Evolutionary conservation across 2,113 vertebrate species (phyloP).

Genomic region (Sinocyclocheilus grahami): DNA sequence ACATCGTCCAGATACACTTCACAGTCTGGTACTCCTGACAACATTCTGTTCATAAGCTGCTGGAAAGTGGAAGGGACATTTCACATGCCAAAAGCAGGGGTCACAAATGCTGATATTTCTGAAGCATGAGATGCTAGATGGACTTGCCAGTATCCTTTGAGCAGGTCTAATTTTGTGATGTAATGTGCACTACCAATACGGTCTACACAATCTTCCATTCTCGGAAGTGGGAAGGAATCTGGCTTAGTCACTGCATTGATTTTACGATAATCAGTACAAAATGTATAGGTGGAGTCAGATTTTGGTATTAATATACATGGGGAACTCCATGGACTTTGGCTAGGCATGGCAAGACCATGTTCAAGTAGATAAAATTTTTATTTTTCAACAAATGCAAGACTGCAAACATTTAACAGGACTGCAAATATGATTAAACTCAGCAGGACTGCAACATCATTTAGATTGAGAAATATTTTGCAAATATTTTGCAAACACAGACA

Average conservation of each 20-base stretch:
- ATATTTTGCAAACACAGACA: too few species aligned
- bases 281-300: background rate
- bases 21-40: background rate
- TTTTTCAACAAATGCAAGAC: too few species aligned
- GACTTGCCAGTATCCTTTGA: background rate
- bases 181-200: background rate
- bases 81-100: background rate
- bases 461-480: too few species aligned
- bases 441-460: too few species aligned
- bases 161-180: background rate
- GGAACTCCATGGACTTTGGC: background rate
- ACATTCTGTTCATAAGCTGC: background rate
- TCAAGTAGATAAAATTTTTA: background rate
- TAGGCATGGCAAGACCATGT: background rate
- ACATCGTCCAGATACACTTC: background rate
- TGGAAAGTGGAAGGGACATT: background rate
- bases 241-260: background rate
- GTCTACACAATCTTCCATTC: slow-evolving; percentile 4
- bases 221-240: background rate
- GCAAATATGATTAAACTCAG: too few species aligned
- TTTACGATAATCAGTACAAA: background rate
- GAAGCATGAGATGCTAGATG: background rate
- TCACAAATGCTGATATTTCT: background rate
- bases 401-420: too few species aligned
- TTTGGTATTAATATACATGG: background rate